Base-by-base conservation (phyloP, 2,113 vertebrate genomes). In the Fregetta grallaria region DNA sequence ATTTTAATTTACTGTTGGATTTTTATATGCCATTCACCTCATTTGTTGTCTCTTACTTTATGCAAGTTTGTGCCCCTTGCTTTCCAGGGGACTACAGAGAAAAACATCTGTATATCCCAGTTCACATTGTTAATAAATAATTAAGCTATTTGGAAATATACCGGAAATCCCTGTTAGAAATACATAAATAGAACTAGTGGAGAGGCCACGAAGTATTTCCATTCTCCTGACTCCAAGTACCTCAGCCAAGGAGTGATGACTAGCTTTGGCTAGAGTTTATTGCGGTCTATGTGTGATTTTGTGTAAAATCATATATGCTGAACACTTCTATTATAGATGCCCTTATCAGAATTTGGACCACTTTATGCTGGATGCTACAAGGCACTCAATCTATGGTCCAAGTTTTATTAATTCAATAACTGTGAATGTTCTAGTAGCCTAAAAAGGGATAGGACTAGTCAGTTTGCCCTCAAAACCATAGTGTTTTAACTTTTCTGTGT, bases 121-220 rank as follows among this genome's bases (percentile, higher is more conserved):
- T 79, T 95, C 79, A 82, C 19, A 8, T 59, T 92, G 30, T 71
- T 95, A 97, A 90, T 96, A 92, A 89, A 95, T 76, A 87, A 86
- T 95, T 86, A 56, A 77, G 56, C 50, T 73, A 78, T 94, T 96
- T 97, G 86, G 80, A 97, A 95, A 89, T 78, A 88, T 76, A 88
- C 56, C 34, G 81, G 66, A 81, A 95, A 91, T 96, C 34, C 29
- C 66, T 53, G 29, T 21, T 91, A 84, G 36, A 75, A 90, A 36
- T 79, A 49, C 12, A 36, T 66, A 93, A 88, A 94, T 74, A 53
- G 44, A 77, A 86, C 78, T 91, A 83, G n/a, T 74, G 42, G 73
- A 61, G 58, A 86, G 53, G 27, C 61, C 45, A 78, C 40, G 45
- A 66, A 56, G 27, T 53, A 29, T 47, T 9, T 81, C 27, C 5